Evolutionary conservation across 2,113 vertebrate species (phyloP), one percentile per base, ranked within the genome.

Genomic region (Cettia cetti): DNA sequence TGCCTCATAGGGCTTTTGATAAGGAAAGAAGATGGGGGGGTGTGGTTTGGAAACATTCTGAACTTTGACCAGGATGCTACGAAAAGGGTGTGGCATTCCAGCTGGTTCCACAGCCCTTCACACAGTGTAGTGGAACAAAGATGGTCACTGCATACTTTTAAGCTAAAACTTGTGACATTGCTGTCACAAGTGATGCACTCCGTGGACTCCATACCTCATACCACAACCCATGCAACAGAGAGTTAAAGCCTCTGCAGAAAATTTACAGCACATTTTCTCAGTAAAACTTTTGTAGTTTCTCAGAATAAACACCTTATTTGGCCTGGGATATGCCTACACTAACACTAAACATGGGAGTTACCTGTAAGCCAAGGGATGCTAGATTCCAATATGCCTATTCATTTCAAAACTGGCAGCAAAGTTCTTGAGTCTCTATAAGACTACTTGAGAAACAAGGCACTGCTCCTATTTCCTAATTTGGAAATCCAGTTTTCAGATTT

Each of bases 351-450:
- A 65, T 2, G 11, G 57, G 57, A 53, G 27, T 72, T 65, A 79
- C 57, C 77, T 57, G 15, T 35, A 76, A 82, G 53, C 21, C n/a
- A 68, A 88, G n/a, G 89, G 56, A 86, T 15, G 49, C 13, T 33
- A 86, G n/a, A 89, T 82, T 90, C 82, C 66, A 60, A 69, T 18
- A 59, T 5, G 27, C 44, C 78, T 82, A 84, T 45, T 95, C 71
- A 93, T 89, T 92, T 91, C 77, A 92, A 70, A 79, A 97, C 40
- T 8, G 76, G 39, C 49, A 89, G 44, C 21, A 83, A 94, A 77
- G n/a, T n/a, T n/a, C n/a, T n/a, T n/a, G n/a, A n/a, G n/a, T n/a
- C 53, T 45, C 24, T 2, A 0, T 59, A 63, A 86, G 69, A 84
- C 21, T 92, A 74, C 89, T 86, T 47, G 40, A 95, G 86, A 95